Evolutionary conservation across 2,888 invertebrate genomes (phyloP).

Genomic region (Heliconius ismenius): DNA sequence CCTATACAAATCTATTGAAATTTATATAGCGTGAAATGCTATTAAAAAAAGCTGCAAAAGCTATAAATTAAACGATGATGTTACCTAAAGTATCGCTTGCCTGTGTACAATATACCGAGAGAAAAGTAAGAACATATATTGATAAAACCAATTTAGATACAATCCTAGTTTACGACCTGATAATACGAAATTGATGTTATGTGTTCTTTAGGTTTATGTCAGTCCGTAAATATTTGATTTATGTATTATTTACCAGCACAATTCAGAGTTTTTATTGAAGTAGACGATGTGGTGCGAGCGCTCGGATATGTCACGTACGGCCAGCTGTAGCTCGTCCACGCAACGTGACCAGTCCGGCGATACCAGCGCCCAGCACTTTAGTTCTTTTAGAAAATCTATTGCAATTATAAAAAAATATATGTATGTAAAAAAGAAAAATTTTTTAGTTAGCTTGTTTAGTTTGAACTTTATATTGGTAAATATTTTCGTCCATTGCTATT

Average conservation of each 20-base stretch:
- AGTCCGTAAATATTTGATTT: neutral
- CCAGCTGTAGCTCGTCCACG: slow-evolving; percentile 65
- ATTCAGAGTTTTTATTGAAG: slow-evolving; percentile 67
- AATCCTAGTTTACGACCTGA: slow-evolving; percentile 3
- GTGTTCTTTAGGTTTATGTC: neutral
- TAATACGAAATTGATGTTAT: neutral
- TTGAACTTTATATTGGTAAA: no score
- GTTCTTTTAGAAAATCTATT: slow-evolving; percentile 70
- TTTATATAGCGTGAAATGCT: no score
- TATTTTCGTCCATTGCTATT: no score
- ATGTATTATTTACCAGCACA: slow-evolving; percentile 66
- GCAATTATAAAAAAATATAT: neutral
- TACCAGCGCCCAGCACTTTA: slow-evolving; percentile 67
- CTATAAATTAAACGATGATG: neutral
- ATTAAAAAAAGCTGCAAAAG: neutral
- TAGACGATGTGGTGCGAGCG: slow-evolving; percentile 67
- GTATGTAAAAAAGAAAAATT: neutral
- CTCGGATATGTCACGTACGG: slow-evolving; percentile 66
- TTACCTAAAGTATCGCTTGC: neutral
- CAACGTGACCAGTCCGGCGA: slow-evolving; percentile 71
- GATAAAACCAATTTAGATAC: slow-evolving; percentile 12
- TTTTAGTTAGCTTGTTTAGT: neutral
- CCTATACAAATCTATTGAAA: no score
- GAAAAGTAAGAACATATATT: neutral
- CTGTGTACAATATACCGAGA: neutral